Evolutionary conservation across 1,140 invertebrate genomes (phyloP), one percentile per base, ranked within the genome.

Genomic region (Drosophila lowei): DNA sequence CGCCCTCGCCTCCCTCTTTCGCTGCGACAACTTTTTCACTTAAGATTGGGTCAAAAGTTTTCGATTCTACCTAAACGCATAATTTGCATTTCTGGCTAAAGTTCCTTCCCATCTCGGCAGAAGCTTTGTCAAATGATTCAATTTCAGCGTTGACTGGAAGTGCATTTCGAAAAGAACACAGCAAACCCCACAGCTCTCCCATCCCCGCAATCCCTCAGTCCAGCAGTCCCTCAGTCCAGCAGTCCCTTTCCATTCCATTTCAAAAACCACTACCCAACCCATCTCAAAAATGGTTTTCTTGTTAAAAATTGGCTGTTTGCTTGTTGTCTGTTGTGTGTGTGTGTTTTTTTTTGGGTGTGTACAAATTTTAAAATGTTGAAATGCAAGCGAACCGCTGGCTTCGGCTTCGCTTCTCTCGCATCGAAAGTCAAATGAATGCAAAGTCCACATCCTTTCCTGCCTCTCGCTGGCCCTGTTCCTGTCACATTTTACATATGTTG

Each of bases 61-160:
- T 23, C 62, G 43, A 34, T 38, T 46, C 50, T 76, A 79, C 65
- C 79, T 83, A 84, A 83, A 76, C 80, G 80, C 80, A 85, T 76
- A 72, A 85, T 83, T 79, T 85, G 80, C 79, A 85, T 79, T 83
- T 83, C 65, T 34, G 25, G 47, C n/a, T 21, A 58, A 59, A 49
- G 42, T 15, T 44, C n/a, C 34, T 38, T 68, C 61, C 42, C 68
- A 5, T 18, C 34, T 38, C 11, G 34, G 48, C 59, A 61, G 66
- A 79, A 60, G 65, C 66, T 84, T 84, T 79, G 81, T 68, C 81
- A 76, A 86, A 86, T 84, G 81, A 84, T 86, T 84, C 81, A 84
- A 86, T 84, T 84, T 84, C 81, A 50, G 38, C 64, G 57, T 86
- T 68, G 72, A 80, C 81, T 73, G 66, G 50, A 72, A 86, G 77